Conservation (phyloP, 2,113 vertebrate genomes). For the Campylomormyrus tamandua region DNA sequence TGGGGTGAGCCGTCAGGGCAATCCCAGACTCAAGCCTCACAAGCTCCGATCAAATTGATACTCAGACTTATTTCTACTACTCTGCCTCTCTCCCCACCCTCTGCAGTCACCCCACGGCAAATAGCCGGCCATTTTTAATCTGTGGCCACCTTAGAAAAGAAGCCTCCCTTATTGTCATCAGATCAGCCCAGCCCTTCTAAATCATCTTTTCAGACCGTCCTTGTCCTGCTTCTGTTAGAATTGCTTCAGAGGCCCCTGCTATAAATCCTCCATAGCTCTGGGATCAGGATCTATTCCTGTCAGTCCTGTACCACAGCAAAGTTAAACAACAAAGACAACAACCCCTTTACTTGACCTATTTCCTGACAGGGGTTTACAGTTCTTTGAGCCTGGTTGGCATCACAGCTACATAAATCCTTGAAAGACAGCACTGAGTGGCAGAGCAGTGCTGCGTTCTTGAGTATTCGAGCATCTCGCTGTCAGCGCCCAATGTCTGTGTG, state of each 20-base stretch:
- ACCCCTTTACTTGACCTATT: not conserved
- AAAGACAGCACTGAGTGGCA: not conserved
- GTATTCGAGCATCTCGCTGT: not conserved
- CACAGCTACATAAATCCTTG: not conserved
- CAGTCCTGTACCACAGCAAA: not conserved
- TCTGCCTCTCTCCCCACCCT: not conserved
- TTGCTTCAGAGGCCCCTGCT: not conserved
- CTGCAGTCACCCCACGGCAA: not conserved
- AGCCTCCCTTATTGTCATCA: not conserved
- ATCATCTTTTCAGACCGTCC: not conserved
- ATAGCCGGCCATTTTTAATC: not conserved
- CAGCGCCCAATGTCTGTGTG: not conserved
- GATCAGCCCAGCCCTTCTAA: not conserved
- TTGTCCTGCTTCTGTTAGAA: constrained; percentile 7
- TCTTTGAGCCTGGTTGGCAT: not conserved
- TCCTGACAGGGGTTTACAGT: not conserved
- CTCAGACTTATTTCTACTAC: not conserved
- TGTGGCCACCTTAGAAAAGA: not conserved
- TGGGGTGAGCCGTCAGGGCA: not conserved
- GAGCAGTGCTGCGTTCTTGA: not conserved
- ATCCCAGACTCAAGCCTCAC: not conserved
- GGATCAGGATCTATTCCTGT: constrained; percentile 1
- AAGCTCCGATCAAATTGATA: not conserved
- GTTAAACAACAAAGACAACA: not conserved
- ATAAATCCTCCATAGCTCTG: not conserved